Conservation (phyloP, 1,140 invertebrate genomes). For the Anastatus disparis region DNA sequence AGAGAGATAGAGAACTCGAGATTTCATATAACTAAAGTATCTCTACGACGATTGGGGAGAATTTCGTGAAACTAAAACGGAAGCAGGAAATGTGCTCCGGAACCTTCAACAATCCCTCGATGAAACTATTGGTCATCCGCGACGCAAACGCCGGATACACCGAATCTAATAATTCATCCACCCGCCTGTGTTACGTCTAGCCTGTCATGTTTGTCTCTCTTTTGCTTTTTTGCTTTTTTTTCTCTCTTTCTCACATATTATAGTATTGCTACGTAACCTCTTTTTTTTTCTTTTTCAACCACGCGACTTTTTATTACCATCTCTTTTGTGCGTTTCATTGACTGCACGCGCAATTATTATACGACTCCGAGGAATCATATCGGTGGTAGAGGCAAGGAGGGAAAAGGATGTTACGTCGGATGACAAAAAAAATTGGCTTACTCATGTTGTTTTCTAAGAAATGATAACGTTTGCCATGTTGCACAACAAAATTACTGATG, state of each 20-base stretch:
- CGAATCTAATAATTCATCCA: conserved; percentile 68
- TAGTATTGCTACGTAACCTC: too few relatives aligned
- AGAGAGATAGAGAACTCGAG: conserved; percentile 1
- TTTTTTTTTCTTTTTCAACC: neutral
- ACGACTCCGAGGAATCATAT: neutral
- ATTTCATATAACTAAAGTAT: too few relatives aligned
- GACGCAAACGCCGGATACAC: conserved; percentile 65
- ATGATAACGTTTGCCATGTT: too few relatives aligned
- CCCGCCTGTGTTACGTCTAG: conserved; percentile 44
- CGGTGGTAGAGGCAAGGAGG: neutral
- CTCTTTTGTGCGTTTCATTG: conserved; percentile 2
- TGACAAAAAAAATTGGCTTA: neutral
- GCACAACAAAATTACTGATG: too few relatives aligned
- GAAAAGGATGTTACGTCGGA: neutral
- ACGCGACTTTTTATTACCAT: neutral
- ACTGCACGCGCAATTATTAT: conserved; percentile 17
- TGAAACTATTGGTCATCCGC: conserved; percentile 69
- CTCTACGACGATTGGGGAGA: too few relatives aligned
- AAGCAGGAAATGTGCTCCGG: conserved; percentile 68
- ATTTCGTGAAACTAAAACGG: too few relatives aligned
- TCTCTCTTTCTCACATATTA: too few relatives aligned
- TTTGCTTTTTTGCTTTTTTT: neutral
- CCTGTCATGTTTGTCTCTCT: conserved; percentile 5
- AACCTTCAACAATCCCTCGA: conserved; percentile 69
- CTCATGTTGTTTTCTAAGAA: neutral